Conservation (phyloP, 2,888 invertebrate species). For the Keiferia lycopersicella region DNA sequence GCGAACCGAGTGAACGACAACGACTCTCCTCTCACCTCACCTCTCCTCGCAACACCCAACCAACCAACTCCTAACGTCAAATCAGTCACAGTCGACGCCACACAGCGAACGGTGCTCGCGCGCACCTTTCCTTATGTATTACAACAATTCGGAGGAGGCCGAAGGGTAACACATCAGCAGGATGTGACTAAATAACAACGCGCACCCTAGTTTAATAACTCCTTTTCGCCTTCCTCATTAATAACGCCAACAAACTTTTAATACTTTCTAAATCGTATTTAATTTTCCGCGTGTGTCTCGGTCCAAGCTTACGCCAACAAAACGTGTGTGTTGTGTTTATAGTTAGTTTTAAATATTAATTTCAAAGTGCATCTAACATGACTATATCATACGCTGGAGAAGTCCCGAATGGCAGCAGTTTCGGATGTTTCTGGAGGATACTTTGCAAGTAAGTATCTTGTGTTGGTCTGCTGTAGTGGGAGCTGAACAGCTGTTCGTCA, state of each 20-base stretch:
- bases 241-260: slow-evolving; percentile 66
- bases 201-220: slow-evolving; percentile 56
- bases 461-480: slow-evolving; percentile 39
- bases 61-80: slow-evolving; percentile 9
- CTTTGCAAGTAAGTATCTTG: slow-evolving; percentile 87
- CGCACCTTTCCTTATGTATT: slow-evolving; percentile 55
- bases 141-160: slow-evolving; percentile 59
- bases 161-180: slow-evolving; percentile 67
- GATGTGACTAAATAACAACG: slow-evolving; percentile 74
- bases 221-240: slow-evolving; percentile 65
- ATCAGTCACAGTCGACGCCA: slow-evolving; percentile 63
- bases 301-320: slow-evolving; percentile 69
- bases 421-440: slow-evolving; percentile 96
- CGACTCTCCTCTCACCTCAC: slow-evolving; percentile 31
- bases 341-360: slow-evolving; percentile 60
- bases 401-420: slow-evolving; percentile 95
- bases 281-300: slow-evolving; percentile 76
- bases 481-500: slow-evolving; percentile 32
- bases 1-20: slow-evolving; percentile 46
- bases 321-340: slow-evolving; percentile 74
- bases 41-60: background rate
- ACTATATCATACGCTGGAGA: slow-evolving; percentile 95
- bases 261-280: slow-evolving; percentile 78
- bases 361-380: slow-evolving; percentile 80
- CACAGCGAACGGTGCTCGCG: slow-evolving; percentile 58